Evolutionary conservation across 2,113 vertebrate genomes (phyloP), one percentile per base, ranked within the genome.

Genomic region (Ornithorhynchus anatinus): DNA sequence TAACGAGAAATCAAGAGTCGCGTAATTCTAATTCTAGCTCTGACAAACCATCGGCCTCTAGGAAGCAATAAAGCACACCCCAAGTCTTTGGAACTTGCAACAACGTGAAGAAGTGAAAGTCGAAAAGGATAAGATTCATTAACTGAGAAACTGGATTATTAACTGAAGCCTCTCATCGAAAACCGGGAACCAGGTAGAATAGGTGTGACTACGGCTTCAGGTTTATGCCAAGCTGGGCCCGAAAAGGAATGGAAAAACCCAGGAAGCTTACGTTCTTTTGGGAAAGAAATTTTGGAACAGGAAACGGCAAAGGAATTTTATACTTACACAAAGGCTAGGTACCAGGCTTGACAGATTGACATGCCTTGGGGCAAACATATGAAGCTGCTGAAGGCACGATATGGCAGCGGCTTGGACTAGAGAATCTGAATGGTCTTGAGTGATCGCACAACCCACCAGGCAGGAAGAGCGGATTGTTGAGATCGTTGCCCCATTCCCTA

Each of bases 381-480:
- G 98, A 70, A 99, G 95, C 80, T 99, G 98, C 89, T 99, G 98
- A 79, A 99, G 94, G 83, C 98, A 99, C 35, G 97, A 99, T 85
- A 99, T 99, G 69, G 98, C 98, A 27, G 97, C 97, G 37, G 98
- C 97, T 86, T 99, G 98, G 47, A 99, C 98, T 1, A 99, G 94
- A 0, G 98, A 99, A 72, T 99, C 98, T 0, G 97, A 98, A 81
- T 99, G 97, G 87, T 99, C 98, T 89, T 99, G 98, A 79, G 98
- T 99, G 85, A 99, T 99, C n/a, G 97, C 97, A 81, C 98, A 99
- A 22, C 97, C 98, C 75, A 99, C 98, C 88, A 99, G 93, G 80
- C 98, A 99, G 17, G 98, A 99, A 2, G 97, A 99, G 72, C 98
- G 97, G 78, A 99, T 99, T 35, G 98, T 99, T 29, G 97, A 99